Percentiles rank a stretch among this genome's conserved stretches.
Evolutionary conservation across 2,797 vertebrate genomes (phyloP).

Genomic region (Argyrosomus regius): DNA sequence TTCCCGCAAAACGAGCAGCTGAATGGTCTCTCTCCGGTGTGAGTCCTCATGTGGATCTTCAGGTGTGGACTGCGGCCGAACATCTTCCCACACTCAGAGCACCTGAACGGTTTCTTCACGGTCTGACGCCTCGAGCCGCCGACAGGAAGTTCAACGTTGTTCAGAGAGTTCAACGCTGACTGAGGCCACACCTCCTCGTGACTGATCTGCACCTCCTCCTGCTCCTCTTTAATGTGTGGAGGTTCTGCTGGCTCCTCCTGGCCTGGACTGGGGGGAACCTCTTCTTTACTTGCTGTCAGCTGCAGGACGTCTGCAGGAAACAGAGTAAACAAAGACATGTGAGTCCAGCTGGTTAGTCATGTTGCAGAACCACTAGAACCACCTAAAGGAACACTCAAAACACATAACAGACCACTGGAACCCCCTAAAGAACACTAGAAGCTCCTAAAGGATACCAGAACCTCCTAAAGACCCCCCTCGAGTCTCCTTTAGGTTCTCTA

Average conservation of each 20-base stretch:
- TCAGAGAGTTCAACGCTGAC: not conserved
- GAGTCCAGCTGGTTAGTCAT: not conserved
- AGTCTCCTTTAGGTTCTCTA: not conserved
- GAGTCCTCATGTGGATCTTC: conserved; percentile 29
- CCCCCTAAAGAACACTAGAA: not conserved
- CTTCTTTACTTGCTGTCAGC: not conserved
- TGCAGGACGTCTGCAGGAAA: conserved; percentile 13
- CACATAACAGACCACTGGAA: not conserved
- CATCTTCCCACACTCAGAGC: conserved; percentile 22
- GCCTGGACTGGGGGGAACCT: not conserved
- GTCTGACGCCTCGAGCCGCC: not conserved
- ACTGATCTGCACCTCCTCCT: not conserved
- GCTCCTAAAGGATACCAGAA: not conserved
- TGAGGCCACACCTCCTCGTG: not conserved
- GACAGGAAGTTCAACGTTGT: not conserved
- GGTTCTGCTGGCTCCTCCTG: not conserved
- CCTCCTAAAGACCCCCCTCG: not conserved
- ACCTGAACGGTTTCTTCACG: conserved; percentile 5
- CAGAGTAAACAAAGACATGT: not conserved
- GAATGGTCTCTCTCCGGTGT: conserved; percentile 34
- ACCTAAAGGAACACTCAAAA: not conserved
- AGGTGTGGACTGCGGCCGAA: conserved; percentile 42
- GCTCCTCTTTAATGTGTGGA: conserved; percentile 25
- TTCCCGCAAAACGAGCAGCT: conserved; percentile 13
- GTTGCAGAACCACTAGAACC: not conserved